phyloP scores from a whole-genome alignment of 2,113 vertebrate genomes.

The Poeciliopsis occidentalis region DNA sequence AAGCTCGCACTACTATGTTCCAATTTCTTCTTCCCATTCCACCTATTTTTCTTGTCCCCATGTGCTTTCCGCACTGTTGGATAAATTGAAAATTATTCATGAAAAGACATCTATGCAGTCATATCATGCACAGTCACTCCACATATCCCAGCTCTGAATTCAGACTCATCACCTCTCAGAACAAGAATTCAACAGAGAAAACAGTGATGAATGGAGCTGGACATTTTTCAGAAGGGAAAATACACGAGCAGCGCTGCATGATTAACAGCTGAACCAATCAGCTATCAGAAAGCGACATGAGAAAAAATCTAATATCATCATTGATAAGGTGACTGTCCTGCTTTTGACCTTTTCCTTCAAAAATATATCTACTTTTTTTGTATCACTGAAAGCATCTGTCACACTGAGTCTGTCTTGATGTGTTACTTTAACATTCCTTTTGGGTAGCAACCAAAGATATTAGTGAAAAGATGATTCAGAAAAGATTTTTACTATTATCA shows the following conservation, averaged over 20 bases:
- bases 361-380: too few species aligned
- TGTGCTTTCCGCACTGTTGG: not conserved
- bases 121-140: not conserved
- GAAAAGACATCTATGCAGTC: not conserved
- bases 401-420: too few species aligned
- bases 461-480: not conserved
- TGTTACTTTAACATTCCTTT: not conserved
- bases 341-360: too few species aligned
- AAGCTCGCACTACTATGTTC: not conserved
- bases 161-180: not conserved
- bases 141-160: not conserved
- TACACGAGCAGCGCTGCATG: not conserved
- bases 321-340: not conserved
- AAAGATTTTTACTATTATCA: too few species aligned
- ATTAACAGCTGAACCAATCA: not conserved
- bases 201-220: not conserved
- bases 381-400: too few species aligned
- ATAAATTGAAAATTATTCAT: slow-evolving; percentile 1
- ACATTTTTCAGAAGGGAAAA: not conserved
- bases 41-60: not conserved
- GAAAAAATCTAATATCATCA: not conserved
- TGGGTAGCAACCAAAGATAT: not conserved
- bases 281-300: not conserved
- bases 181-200: not conserved
- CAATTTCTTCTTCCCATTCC: not conserved